Percentiles rank a stretch among this genome's conserved stretches.
Conservation (phyloP, 2,888 invertebrate species). For the Eupithecia tripunctaria region DNA sequence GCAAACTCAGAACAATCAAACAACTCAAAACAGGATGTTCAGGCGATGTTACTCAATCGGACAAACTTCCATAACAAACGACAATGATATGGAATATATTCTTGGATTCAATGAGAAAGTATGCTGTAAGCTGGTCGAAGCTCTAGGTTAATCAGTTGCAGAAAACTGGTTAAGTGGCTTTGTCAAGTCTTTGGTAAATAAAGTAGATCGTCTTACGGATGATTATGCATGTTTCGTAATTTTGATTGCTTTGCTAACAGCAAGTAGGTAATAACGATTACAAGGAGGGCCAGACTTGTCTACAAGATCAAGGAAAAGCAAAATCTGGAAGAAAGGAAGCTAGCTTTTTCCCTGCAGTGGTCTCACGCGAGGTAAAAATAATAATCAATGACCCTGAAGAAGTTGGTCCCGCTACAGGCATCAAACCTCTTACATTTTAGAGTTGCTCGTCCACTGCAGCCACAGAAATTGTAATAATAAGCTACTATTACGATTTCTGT, state of each 20-base stretch:
- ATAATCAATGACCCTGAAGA: background rate
- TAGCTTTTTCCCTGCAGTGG: background rate
- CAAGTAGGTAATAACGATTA: background rate
- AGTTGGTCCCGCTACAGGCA: background rate
- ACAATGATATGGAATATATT: constrained; percentile 38
- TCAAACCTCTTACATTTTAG: background rate
- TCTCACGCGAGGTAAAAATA: background rate
- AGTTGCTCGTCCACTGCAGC: background rate
- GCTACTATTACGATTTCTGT: too few species aligned
- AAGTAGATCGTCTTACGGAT: background rate
- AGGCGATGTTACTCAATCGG: constrained; percentile 8
- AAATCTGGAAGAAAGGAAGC: background rate
- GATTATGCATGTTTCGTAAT: constrained; percentile 2
- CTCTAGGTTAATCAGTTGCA: constrained; percentile 18
- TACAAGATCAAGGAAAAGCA: background rate
- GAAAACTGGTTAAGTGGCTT: background rate
- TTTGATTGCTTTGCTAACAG: background rate
- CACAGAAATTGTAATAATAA: too few species aligned
- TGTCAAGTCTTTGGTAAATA: constrained; percentile 4
- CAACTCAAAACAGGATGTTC: background rate
- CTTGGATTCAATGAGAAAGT: constrained; percentile 54
- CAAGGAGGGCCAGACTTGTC: background rate
- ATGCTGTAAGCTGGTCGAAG: constrained; percentile 32
- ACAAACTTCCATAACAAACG: constrained; percentile 42
- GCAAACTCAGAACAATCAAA: background rate